phyloP scores from a whole-genome alignment of 2,888 invertebrate species.

The Elmis aenea region DNA sequence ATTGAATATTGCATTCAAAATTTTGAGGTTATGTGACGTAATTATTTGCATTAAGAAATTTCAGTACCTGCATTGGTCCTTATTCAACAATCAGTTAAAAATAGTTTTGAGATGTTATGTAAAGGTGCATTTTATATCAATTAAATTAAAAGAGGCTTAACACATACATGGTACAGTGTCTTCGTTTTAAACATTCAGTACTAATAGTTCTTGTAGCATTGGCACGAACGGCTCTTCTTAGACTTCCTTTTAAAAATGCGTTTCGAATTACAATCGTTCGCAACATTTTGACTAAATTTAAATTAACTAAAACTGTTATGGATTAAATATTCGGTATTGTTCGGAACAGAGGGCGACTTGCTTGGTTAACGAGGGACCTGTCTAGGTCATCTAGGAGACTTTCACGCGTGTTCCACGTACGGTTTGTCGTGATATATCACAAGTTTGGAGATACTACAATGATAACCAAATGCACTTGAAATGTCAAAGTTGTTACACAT shows the following conservation, averaged over 20 bases:
- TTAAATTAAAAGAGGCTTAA: conserved; percentile 5
- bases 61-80: too few relatives aligned
- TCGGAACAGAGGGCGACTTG: conserved; percentile 33
- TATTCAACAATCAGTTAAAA: too few relatives aligned
- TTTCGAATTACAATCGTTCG: conserved; percentile 68
- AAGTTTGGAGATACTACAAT: too few relatives aligned
- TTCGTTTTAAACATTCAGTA: conserved; percentile 58
- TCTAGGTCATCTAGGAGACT: conserved; percentile 47
- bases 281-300: conserved; percentile 59
- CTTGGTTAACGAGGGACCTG: conserved; percentile 28
- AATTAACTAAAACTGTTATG: too few relatives aligned
- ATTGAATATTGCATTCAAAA: too few relatives aligned
- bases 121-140: conserved; percentile 5
- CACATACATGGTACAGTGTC: conserved; percentile 55
- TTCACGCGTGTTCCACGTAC: conserved; percentile 25
- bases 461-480: too few relatives aligned
- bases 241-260: conserved; percentile 59
- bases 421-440: conserved; percentile 4
- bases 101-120: conserved; percentile 10
- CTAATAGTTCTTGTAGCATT: conserved; percentile 58
- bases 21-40: too few relatives aligned
- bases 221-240: conserved; percentile 55
- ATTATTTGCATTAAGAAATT: too few relatives aligned
- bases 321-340: too few relatives aligned
- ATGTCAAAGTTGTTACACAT: too few relatives aligned